Evolutionary conservation across 2,113 vertebrate genomes (phyloP), one percentile per base, ranked within the genome.

Genomic region (Aphelocoma coerulescens): DNA sequence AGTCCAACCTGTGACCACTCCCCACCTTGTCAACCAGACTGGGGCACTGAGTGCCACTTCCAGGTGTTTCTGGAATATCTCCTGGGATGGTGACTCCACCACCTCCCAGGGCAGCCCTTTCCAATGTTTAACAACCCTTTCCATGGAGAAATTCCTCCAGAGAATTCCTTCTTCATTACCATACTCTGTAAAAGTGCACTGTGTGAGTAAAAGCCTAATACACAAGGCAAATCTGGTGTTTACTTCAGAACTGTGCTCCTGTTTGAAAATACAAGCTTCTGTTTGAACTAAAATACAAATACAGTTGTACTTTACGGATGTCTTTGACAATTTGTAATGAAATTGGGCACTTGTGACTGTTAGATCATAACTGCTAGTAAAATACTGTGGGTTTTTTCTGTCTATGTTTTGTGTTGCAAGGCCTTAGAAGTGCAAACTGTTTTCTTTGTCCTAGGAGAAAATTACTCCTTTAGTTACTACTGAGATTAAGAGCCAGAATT

Each of bases 121-220:
- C 16, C 37, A 35, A 5, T 49, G 30, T 57, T 57, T 58, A 26
- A 20, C 20, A 49, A 7, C 61, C 7, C 24, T 26, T 86, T 68
- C 46, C 4, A 6, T 59, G 37, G 46, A 26, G 32, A 44, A 68
- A 86, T 59, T 68, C 17, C 14, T 68, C 27, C 33, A 33, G 63
- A 61, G 73, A 44, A 61, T 32, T 77, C 37, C 18, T 77, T 18
- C 37, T 32, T 76, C 9, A 4, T 61, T 59, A 55, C 71, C 58
- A 13, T 59, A 0, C 13, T 28, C 57, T n/a, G 7, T 15, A 22
- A 16, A 37, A n/a, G 46, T 62, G 12, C 1, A 1, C 16, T 23
- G 0, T 24, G 32, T 23, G 65, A 69, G 43, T 3, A 3, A 20
- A 84, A 77, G n/a, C 35, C 30, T 2, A 0, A 17, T 35, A 5